Base-by-base conservation (phyloP, 2,797 vertebrate species). In the Anguilla marmorata region DNA sequence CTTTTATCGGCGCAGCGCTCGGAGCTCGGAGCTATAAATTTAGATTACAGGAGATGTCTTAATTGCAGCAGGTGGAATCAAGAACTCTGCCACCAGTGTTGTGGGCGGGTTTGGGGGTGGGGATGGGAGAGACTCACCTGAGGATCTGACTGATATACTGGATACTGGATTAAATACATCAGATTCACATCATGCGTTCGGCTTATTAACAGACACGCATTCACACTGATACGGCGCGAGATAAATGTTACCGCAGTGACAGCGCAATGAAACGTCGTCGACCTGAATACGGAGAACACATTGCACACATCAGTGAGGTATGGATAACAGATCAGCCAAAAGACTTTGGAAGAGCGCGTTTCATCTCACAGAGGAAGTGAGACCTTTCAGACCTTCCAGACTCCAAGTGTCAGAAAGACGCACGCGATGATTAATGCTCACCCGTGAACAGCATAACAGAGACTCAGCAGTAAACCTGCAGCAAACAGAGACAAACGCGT, bases 1-100 rank as follows among this genome's bases (percentile, higher is more conserved):
- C 93, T 92, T 96, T 95, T 95, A 94, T 92, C 92, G 19, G 92
- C 86, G 89, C 88, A 91, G 91, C 89, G 91, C 94, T 92, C 88
- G 0, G 27, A 93, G 92, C 87, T 16, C 80, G 63, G 85, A 92
- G 90, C 93, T 96, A 88, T 96, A 95, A 96, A 96, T 96, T 96
- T 90, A 91, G 90, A 86, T 94, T 95, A 92, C 94, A 93, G 93
- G 86, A 93, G 92, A 90, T 92, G 92, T 94, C 93, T 93, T 93
- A 93, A 93, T 90, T 88, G 94, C 88, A 72, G 93, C 95, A 96
- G 95, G 94, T 95, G 94, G 91, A 96, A 93, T 88, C 90, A 84
- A 83, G 37, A 87, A 86, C 89, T 89, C 86, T 87, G 91, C 86
- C 87, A 88, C 58, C 87, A 52, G 27, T 82, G n/a, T 27, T 14